Evolutionary conservation across 2,888 invertebrate genomes (phyloP), one percentile per base, ranked within the genome.

Genomic region (Tineola bisselliella): DNA sequence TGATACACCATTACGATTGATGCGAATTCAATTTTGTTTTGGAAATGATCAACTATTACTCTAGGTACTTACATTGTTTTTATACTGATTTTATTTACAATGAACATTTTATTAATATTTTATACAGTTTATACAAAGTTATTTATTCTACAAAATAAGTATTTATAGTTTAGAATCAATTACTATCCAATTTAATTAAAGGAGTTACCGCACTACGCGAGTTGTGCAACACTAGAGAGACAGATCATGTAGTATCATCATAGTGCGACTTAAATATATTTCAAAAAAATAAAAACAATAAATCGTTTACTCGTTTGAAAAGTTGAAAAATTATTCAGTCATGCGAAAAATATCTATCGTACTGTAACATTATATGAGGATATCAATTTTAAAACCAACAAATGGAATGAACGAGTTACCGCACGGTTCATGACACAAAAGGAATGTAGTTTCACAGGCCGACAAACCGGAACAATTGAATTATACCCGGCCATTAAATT

Each of bases 401-500:
- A 19, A 33, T 33, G 31, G 54, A 54, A 58, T 31, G 33, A 58
- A 33, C 58, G 58, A 13, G 33, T 33, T 33, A 33, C 56, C 56
- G 33, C 58, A 58, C 33, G 54, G 54, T 25, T 25, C 54, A 58
- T 33, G 58, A 58, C 66, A 68, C 72, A 70, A 74, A 76, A 77
- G 73, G 76, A 76, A 76, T 71, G 75, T 73, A 76, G 77, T 79
- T 79, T 76, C 77, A 73, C 75, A 75, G 75, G 72, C 75, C 78
- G 75, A 62, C 76, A 74, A 70, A 66, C 74, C 68, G 75, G 76
- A 77, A 79, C 81, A 78, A 83, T 83, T 80, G 78, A 78, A 81
- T 83, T 80, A 82, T 78, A 68, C 70, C 69, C 76, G 73, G 76
- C 76, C 79, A 81, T 81, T 81, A 79, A 77, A 75, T 74, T 70